Percentiles rank a stretch among this genome's conserved stretches.
These are phyloP conservation scores for Drosophila suboccidentalis DNA, from an alignment of 2,888 invertebrate species.

Conservation along the genomic window DNA sequence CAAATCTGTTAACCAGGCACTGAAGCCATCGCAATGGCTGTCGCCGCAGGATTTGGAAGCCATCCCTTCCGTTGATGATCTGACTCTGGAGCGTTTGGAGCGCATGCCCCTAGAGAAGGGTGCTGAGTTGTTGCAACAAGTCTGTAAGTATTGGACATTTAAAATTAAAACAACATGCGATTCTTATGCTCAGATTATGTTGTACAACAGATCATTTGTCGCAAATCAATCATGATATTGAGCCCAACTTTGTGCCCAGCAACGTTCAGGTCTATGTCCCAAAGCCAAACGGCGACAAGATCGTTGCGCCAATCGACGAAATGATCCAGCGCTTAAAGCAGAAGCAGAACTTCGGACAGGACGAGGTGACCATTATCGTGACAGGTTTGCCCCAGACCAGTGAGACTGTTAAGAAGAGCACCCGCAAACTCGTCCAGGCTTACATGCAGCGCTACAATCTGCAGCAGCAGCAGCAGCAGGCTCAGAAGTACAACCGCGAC, in stretches of 20 bases:
- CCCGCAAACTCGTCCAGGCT: constrained; percentile 75
- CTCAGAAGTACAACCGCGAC: constrained; percentile 34
- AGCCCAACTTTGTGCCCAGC: constrained; percentile 69
- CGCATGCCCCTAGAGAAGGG: constrained; percentile 73
- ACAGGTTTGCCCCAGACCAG: constrained; percentile 77
- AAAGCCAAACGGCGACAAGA: constrained; percentile 62
- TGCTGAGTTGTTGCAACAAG: constrained; percentile 72
- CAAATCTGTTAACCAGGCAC: constrained; percentile 48
- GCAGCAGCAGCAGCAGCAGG: constrained; percentile 53
- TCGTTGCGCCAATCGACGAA: constrained; percentile 57
- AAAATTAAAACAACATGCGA: not conserved
- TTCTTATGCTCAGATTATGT: too few relatives aligned
- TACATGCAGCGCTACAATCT: constrained; percentile 80
- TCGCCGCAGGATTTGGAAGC: constrained; percentile 69
- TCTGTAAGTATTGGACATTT: constrained; percentile 70
- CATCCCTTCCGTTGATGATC: constrained; percentile 75
- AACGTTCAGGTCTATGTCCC: constrained; percentile 62
- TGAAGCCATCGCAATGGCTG: constrained; percentile 80
- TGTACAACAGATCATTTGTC: constrained; percentile 72
- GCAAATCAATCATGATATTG: constrained; percentile 71
- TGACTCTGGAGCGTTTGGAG: constrained; percentile 73
- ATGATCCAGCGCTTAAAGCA: constrained; percentile 65
- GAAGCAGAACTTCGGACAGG: constrained; percentile 67
- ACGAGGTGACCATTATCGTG: constrained; percentile 82
- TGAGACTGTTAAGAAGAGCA: constrained; percentile 73